Base-by-base conservation (phyloP, 2,888 invertebrate species). In the Antheraea assamensis region DNA sequence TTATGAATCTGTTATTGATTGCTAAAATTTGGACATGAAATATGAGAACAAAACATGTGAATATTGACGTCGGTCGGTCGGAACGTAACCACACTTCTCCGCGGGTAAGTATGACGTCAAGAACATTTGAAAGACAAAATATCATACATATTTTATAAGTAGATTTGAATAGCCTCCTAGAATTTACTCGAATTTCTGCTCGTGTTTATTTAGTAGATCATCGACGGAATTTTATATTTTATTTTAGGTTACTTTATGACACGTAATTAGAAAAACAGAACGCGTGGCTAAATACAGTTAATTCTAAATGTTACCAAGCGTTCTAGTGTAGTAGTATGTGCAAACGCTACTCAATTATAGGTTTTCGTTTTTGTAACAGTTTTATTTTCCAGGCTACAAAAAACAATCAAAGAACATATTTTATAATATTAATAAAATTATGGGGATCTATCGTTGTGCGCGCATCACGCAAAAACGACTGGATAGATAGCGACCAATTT, bases 41-140 rank as follows among this genome's bases (percentile, higher is more conserved):
- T 78, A 82, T 78, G 77, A 79, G 74, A 78, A 52, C 71, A 71
- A 71, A 79, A 78, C 79, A 83, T 78, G 79, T 79, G 76, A 80
- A 75, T 78, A 80, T 78, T 86, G 85, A 85, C 83, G 86, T 79
- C 83, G 80, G 82, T 78, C 81, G 78, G 76, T 79, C 79, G 72
- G 72, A 78, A 82, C 79, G 81, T 83, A 82, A 77, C 80, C 78
- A 78, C 79, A 74, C 81, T 81, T 79, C 76, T 76, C 79, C 78
- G 80, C 79, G 80, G 80, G 80, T 80, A 81, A 79, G 75, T 76
- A 74, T 84, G 85, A 83, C 83, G 86, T 85, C 85, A 82, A 82
- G 77, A 79, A 75, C 78, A 75, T 80, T 81, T 81, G 77, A 80
- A 82, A 82, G 78, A 78, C 78, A 78, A 80, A 78, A 76, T 79